Conservation (phyloP, 2,888 invertebrate species). For the Phytoseiulus persimilis region DNA sequence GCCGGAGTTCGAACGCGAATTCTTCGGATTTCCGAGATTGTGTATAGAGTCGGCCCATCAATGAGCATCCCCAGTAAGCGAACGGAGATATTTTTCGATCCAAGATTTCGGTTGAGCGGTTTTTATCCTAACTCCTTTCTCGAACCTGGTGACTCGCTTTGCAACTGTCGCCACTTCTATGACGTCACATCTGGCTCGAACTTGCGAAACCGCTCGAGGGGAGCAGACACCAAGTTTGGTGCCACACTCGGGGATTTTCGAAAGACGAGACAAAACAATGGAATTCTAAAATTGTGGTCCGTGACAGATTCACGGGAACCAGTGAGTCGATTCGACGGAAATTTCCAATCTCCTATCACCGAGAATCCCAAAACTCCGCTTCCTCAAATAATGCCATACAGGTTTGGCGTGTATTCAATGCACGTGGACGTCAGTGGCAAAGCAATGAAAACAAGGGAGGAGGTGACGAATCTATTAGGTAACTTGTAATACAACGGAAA, state of each 20-base stretch:
- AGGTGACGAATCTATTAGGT: not conserved
- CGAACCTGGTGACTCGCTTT: too few species aligned
- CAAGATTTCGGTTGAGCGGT: not conserved
- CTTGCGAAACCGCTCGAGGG: not conserved
- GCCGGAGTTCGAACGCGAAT: not conserved
- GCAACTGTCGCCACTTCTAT: not conserved
- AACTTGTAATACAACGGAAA: not conserved
- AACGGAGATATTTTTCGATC: not conserved
- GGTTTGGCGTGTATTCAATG: not conserved
- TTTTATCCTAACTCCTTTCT: too few species aligned
- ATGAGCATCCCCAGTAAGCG: not conserved
- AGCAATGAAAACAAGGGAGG: not conserved
- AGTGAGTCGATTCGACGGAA: not conserved
- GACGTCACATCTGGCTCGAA: not conserved
- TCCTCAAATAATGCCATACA: not conserved
- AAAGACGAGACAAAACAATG: not conserved
- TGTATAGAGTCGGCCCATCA: not conserved
- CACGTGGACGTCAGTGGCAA: not conserved
- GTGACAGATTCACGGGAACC: not conserved
- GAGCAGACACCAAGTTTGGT: not conserved
- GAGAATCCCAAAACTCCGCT: not conserved
- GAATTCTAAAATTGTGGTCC: not conserved
- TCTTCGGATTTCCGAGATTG: not conserved
- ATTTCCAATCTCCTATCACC: not conserved
- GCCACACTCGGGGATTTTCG: not conserved